These are phyloP conservation scores for Dendrocincla fuliginosa DNA, from an alignment of 2,797 vertebrate species.

Conservation along the genomic window DNA sequence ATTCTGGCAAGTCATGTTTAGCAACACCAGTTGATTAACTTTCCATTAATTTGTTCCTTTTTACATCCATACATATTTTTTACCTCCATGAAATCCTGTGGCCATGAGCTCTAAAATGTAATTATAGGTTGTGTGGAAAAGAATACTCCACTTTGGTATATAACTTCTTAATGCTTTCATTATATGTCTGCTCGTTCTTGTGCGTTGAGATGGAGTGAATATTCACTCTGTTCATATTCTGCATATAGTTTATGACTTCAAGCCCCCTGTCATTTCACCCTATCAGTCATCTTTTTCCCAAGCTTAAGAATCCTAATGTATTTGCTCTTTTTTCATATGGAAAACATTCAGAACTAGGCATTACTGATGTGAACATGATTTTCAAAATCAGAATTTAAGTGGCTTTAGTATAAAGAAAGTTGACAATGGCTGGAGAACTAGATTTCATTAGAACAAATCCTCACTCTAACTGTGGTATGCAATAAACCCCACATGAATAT, in stretches of 20 bases:
- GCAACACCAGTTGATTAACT: neutral
- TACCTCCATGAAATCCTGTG: constrained; percentile 32
- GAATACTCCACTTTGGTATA: neutral
- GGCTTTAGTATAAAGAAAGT: neutral
- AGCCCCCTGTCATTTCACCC: neutral
- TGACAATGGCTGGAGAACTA: neutral
- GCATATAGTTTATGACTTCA: neutral
- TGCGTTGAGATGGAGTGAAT: neutral
- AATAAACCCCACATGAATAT: neutral
- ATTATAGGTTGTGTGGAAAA: constrained; percentile 4
- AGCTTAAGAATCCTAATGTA: neutral
- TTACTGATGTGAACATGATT: neutral
- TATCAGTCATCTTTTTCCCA: constrained; percentile 14
- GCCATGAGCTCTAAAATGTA: neutral
- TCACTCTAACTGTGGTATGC: neutral
- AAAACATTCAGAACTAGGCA: constrained; percentile 14
- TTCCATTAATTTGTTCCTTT: neutral
- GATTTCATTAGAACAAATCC: neutral
- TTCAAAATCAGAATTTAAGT: neutral
- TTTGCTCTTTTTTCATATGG: constrained; percentile 27
- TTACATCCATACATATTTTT: constrained; percentile 9
- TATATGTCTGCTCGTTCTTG: neutral
- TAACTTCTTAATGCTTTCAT: constrained; percentile 18
- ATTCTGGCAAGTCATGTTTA: neutral
- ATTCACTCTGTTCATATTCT: neutral